These are phyloP conservation scores for Mimumesa dahlbomi DNA, from an alignment of 2,888 invertebrate species.

Conservation along the genomic window DNA sequence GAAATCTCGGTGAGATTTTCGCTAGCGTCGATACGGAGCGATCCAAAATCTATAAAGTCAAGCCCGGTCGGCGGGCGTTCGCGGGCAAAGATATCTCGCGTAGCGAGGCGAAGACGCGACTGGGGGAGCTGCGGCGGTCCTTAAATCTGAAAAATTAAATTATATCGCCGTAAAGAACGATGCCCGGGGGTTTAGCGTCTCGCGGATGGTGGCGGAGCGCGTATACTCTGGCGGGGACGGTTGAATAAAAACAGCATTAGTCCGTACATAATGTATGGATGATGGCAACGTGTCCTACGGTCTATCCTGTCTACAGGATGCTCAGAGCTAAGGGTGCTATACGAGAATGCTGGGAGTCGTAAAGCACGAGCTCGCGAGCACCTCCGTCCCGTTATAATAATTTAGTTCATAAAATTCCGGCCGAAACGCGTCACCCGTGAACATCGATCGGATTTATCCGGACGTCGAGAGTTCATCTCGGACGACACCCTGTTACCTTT, in stretches of 20 bases:
- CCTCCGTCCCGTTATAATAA: constrained; percentile 75
- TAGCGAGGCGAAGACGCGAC: constrained; percentile 37
- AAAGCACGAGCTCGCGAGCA: constrained; percentile 66
- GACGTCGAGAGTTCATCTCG: background rate
- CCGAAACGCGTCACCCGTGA: constrained; percentile 28
- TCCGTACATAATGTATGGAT: constrained; percentile 78
- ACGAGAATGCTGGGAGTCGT: constrained; percentile 76
- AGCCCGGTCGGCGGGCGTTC: constrained; percentile 10
- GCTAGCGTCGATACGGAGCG: constrained; percentile 36
- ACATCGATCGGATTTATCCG: constrained; percentile 18
- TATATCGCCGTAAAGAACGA: constrained; percentile 78
- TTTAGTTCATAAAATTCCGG: constrained; percentile 74
- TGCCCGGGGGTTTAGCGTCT: constrained; percentile 74
- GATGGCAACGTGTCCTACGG: constrained; percentile 65
- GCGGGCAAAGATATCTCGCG: constrained; percentile 43
- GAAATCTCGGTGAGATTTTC: too few relatives aligned
- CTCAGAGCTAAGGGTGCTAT: constrained; percentile 68
- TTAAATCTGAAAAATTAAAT: constrained; percentile 80
- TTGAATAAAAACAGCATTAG: constrained; percentile 80
- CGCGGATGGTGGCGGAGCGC: constrained; percentile 64
- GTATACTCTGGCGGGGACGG: constrained; percentile 55
- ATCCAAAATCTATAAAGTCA: constrained; percentile 59
- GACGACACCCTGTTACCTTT: too few relatives aligned
- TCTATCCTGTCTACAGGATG: constrained; percentile 22
- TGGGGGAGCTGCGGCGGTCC: constrained; percentile 63